These are phyloP conservation scores for Chydorus sphaericus DNA, from an alignment of 2,888 invertebrate species.

Conservation along the genomic window DNA sequence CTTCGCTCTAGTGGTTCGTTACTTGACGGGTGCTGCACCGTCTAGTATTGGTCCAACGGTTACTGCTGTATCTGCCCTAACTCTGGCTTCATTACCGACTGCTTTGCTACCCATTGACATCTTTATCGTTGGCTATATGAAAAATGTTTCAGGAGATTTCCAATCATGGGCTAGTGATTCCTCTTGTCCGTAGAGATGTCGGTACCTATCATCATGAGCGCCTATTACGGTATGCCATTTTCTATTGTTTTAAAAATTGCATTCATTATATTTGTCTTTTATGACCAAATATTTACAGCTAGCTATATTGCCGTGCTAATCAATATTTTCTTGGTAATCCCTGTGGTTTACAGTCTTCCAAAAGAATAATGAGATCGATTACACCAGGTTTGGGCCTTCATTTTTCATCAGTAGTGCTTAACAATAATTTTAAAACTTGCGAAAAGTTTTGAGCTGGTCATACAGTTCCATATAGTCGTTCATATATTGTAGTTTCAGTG, in stretches of 20 bases:
- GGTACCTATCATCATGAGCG: neutral
- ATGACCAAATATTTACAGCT: neutral
- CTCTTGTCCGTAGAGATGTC: neutral
- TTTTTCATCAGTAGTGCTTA: too few species aligned
- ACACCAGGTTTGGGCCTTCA: too few species aligned
- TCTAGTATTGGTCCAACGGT: neutral
- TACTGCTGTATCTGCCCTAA: neutral
- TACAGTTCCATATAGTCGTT: too few species aligned
- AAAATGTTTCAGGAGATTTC: neutral
- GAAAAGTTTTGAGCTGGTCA: too few species aligned
- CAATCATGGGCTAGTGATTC: neutral
- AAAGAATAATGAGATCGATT: neutral
- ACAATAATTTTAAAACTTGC: too few species aligned
- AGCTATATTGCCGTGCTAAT: neutral
- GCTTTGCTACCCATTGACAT: neutral
- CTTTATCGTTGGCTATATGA: conserved; percentile 1
- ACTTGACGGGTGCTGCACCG: neutral
- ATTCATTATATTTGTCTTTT: neutral
- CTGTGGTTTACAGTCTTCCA: neutral
- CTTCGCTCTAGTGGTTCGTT: neutral
- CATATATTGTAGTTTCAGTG: too few species aligned
- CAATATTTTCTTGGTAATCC: neutral
- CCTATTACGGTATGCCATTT: neutral
- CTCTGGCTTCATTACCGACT: neutral
- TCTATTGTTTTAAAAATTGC: neutral